phyloP scores from a whole-genome alignment of 2,888 invertebrate genomes.

The Agelastica alni region DNA sequence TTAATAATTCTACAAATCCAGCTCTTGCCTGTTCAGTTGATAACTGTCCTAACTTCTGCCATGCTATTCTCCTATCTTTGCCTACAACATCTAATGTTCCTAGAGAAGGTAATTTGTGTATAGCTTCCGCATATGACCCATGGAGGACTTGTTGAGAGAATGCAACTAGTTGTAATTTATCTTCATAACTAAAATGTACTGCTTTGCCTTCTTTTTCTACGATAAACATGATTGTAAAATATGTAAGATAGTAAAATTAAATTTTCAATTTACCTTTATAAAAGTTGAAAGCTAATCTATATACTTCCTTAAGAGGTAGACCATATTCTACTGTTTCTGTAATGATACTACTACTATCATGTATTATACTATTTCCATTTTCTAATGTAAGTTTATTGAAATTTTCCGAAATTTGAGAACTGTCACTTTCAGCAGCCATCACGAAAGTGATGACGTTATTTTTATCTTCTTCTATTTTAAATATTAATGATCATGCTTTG shows the following conservation, averaged over 20 bases:
- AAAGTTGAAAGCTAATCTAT: slow-evolving; percentile 85
- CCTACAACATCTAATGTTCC: slow-evolving; percentile 96
- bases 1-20: slow-evolving; percentile 87
- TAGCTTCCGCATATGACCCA: slow-evolving; percentile 76
- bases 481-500: neutral
- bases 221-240: neutral
- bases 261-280: slow-evolving; percentile 78
- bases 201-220: slow-evolving; percentile 98
- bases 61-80: slow-evolving; percentile 87
- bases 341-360: slow-evolving; percentile 26
- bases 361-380: slow-evolving; percentile 30
- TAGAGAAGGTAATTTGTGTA: slow-evolving; percentile 71
- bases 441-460: slow-evolving; percentile 21
- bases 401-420: slow-evolving; percentile 48
- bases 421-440: slow-evolving; percentile 40
- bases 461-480: neutral
- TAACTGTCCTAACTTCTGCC: slow-evolving; percentile 90
- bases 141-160: slow-evolving; percentile 89
- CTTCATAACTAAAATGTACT: slow-evolving; percentile 90
- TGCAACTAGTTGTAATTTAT: slow-evolving; percentile 88
- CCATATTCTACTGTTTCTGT: slow-evolving; percentile 63
- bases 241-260: neutral
- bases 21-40: slow-evolving; percentile 86
- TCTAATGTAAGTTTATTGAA: slow-evolving; percentile 45
- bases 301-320: slow-evolving; percentile 77